These are phyloP conservation scores for Lethocerus indicus DNA, from an alignment of 1,140 invertebrate genomes.

Conservation along the genomic window DNA sequence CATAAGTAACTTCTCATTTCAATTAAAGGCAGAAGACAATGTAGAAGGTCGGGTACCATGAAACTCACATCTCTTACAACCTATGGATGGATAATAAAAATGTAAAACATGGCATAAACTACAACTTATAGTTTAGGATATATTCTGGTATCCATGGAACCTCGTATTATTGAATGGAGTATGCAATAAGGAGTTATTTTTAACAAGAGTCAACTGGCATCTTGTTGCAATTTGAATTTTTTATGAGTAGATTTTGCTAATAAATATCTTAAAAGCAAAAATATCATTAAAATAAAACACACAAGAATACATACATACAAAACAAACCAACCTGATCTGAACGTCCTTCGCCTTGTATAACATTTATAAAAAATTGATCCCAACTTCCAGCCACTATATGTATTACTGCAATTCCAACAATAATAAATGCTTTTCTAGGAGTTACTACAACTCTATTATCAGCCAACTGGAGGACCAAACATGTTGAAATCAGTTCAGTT, in stretches of 20 bases:
- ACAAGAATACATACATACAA: neutral
- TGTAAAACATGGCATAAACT: neutral
- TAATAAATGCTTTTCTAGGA: constrained; percentile 40
- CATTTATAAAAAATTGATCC: constrained; percentile 61
- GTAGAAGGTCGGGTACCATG: constrained; percentile 13
- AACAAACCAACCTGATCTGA: constrained; percentile 41
- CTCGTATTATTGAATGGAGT: too few species aligned
- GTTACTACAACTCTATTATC: constrained; percentile 36
- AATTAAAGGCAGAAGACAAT: constrained; percentile 11
- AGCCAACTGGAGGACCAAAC: constrained; percentile 38
- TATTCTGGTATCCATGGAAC: too few species aligned
- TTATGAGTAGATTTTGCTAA: too few species aligned
- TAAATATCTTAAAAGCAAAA: too few species aligned
- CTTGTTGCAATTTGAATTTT: too few species aligned
- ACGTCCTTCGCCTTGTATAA: constrained; percentile 47
- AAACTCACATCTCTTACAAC: constrained; percentile 11
- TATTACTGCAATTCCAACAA: constrained; percentile 44
- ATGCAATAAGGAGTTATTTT: too few species aligned
- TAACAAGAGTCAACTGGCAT: too few species aligned
- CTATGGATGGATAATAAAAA: constrained; percentile 2
- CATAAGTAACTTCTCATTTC: constrained; percentile 1
- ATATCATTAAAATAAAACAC: too few species aligned
- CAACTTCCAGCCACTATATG: constrained; percentile 54
- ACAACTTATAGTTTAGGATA: too few species aligned
- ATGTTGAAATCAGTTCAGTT: constrained; percentile 54